phyloP scores from a whole-genome alignment of 2,113 vertebrate genomes.

The Hippocampus zosterae region DNA sequence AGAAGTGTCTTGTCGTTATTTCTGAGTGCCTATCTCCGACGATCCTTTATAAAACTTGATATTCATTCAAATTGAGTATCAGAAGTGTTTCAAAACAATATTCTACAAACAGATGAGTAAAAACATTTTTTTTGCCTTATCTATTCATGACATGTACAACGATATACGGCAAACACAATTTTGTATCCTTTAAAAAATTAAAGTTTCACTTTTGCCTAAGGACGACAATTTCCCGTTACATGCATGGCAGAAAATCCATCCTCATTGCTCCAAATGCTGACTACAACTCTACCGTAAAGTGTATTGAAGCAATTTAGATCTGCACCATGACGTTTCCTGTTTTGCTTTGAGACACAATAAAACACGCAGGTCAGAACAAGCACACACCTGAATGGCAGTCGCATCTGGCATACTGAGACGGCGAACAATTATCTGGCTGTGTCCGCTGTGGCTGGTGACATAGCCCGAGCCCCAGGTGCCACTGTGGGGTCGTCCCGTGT shows the following conservation, averaged over 20 bases:
- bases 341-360: not conserved
- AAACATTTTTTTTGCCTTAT: no score
- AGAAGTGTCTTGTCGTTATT: no score
- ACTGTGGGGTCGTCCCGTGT: slow-evolving; percentile 86
- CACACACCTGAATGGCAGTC: slow-evolving; percentile 73
- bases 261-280: not conserved
- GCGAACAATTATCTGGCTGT: slow-evolving; percentile 87
- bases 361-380: slow-evolving; percentile 30
- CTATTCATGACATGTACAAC: not conserved
- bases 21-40: no score
- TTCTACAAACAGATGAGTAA: no score
- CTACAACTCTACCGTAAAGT: not conserved
- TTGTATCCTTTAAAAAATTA: not conserved
- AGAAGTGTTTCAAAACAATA: no score
- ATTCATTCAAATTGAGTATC: no score
- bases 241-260: no score
- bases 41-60: no score
- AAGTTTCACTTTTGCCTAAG: no score
- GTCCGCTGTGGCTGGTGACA: slow-evolving; percentile 88
- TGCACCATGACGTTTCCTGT: not conserved
- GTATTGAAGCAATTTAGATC: not conserved
- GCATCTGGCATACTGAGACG: slow-evolving; percentile 85
- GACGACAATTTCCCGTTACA: no score
- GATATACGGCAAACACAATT: not conserved
- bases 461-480: slow-evolving; percentile 85